A percentile compares a stretch with the other conserved stretches of the same genome.
Conservation (phyloP, 2,113 vertebrate species). For the Cariama cristata region DNA sequence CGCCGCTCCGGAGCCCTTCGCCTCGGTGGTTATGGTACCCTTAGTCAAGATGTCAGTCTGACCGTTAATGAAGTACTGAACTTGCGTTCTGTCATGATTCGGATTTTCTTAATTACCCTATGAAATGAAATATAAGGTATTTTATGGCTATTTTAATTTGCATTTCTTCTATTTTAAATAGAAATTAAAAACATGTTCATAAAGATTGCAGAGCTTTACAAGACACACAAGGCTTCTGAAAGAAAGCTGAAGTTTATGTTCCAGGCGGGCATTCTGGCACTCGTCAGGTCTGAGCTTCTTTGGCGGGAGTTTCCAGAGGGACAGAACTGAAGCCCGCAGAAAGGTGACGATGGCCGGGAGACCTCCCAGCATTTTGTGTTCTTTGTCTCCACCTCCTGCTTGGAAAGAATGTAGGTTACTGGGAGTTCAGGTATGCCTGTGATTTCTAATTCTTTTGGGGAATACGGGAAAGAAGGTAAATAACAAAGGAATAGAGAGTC, state of each 20-base stretch:
- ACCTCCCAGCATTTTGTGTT: background rate
- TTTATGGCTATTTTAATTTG: background rate
- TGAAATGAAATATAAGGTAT: background rate
- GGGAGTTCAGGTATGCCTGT: background rate
- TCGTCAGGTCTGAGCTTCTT: background rate
- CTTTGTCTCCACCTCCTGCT: conserved; percentile 65
- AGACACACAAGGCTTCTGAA: background rate
- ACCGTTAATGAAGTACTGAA: background rate
- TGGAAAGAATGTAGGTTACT: background rate
- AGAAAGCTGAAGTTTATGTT: background rate
- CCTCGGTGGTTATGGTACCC: background rate
- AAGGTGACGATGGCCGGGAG: background rate
- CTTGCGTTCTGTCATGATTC: background rate
- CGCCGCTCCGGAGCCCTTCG: too few relatives aligned
- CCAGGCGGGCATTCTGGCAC: background rate
- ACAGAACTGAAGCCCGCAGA: background rate
- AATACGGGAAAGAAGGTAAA: background rate
- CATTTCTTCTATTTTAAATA: background rate
- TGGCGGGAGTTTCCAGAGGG: background rate
- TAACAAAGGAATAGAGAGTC: background rate
- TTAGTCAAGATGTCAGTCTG: background rate
- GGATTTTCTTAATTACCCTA: background rate
- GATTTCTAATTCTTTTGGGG: background rate
- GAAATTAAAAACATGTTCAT: background rate
- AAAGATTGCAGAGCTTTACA: background rate